phyloP scores from a whole-genome alignment of 2,888 invertebrate genomes.

The Drosophila tripunctata region DNA sequence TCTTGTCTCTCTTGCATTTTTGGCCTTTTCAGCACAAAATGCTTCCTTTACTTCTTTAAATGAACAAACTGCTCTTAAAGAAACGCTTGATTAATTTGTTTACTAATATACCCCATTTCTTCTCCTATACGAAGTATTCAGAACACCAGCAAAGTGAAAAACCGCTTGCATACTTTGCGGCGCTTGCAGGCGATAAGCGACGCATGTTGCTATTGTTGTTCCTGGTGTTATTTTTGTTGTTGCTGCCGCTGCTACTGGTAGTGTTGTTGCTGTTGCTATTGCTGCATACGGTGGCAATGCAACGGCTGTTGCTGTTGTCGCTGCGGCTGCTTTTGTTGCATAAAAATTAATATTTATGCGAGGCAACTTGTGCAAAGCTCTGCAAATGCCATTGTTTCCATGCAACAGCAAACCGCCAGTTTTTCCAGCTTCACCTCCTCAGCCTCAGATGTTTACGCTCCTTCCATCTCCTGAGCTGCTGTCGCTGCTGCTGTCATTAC shows the following conservation, averaged over 20 bases:
- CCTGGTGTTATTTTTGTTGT: conserved; percentile 33
- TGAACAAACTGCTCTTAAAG: too few species aligned
- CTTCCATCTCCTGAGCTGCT: background rate
- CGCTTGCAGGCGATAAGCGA: conserved; percentile 73
- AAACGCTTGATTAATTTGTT: background rate
- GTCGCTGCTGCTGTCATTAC: conserved; percentile 38
- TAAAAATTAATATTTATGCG: conserved; percentile 80
- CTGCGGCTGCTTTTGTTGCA: conserved; percentile 67
- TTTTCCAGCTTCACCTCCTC: background rate
- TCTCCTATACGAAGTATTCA: conserved; percentile 33
- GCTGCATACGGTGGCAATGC: conserved; percentile 42
- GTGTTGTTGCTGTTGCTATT: conserved; percentile 34
- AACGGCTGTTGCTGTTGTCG: conserved; percentile 33
- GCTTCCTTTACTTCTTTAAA: too few species aligned
- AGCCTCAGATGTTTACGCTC: background rate
- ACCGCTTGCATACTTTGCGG: conserved; percentile 75
- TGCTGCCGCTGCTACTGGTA: conserved; percentile 7
- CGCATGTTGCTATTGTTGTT: conserved; percentile 58
- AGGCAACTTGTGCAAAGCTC: conserved; percentile 76
- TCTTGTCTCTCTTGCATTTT: too few species aligned
- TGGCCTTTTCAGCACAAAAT: too few species aligned
- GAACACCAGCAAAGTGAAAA: conserved; percentile 65
- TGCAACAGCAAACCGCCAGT: conserved; percentile 5
- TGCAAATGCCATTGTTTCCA: conserved; percentile 73
- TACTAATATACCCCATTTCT: background rate